These are phyloP conservation scores for Eudemis profundana DNA, from an alignment of 2,888 invertebrate species.

Conservation along the genomic window DNA sequence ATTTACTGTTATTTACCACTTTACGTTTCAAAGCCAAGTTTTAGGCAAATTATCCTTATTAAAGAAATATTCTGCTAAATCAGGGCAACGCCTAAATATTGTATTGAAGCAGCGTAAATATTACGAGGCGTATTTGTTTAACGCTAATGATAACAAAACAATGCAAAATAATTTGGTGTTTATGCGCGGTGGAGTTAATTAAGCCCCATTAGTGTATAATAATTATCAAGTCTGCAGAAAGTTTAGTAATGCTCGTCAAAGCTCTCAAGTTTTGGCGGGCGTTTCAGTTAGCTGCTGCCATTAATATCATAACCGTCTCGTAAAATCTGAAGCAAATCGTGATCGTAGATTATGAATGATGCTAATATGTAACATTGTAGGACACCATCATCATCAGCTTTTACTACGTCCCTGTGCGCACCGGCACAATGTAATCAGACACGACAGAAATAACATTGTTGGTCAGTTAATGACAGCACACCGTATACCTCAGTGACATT, in stretches of 20 bases:
- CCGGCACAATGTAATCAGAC: no score
- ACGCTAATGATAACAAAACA: slow-evolving; percentile 45
- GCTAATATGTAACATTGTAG: no score
- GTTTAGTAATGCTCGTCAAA: slow-evolving; percentile 6
- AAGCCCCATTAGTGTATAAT: slow-evolving; percentile 34
- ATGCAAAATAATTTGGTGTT: slow-evolving; percentile 38
- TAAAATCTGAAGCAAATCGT: no score
- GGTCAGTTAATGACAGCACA: no score
- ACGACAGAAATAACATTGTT: no score
- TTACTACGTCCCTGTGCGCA: no score
- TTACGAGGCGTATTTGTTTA: slow-evolving; percentile 36
- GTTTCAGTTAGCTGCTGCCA: slow-evolving; percentile 1
- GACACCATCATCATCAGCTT: no score
- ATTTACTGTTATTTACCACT: neutral
- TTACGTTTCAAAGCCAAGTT: neutral
- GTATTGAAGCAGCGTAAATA: slow-evolving; percentile 39
- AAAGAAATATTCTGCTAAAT: slow-evolving; percentile 36
- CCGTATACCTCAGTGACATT: no score
- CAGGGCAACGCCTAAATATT: slow-evolving; percentile 26
- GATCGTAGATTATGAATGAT: no score
- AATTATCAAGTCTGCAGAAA: slow-evolving; percentile 18
- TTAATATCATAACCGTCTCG: no score
- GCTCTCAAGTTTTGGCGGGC: slow-evolving; percentile 1
- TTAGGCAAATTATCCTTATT: slow-evolving; percentile 2
- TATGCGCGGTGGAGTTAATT: slow-evolving; percentile 38